These are phyloP conservation scores for Geotrypetes seraphini DNA, from an alignment of 2,797 vertebrate genomes.

Conservation along the genomic window DNA sequence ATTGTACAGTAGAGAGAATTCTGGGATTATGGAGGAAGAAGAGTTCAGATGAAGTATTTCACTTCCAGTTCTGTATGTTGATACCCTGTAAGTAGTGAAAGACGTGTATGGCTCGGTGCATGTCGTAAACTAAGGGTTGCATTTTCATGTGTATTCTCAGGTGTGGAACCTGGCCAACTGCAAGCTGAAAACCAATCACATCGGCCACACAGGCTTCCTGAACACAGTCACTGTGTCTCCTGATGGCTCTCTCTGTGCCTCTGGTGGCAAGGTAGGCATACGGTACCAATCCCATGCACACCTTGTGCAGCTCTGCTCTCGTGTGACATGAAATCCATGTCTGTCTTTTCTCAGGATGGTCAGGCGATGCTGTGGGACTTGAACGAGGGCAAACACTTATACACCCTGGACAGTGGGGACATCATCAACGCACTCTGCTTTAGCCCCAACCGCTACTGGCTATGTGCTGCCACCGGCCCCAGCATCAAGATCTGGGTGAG, in stretches of 20 bases:
- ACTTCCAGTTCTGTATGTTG: too few relatives aligned
- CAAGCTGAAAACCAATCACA: conserved; percentile 97
- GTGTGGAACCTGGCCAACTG: conserved; percentile 96
- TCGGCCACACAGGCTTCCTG: conserved; percentile 89
- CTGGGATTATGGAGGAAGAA: too few relatives aligned
- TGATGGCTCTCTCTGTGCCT: conserved; percentile 92
- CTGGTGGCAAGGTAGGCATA: conserved; percentile 79
- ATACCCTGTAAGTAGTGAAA: too few relatives aligned
- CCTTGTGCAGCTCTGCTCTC: too few relatives aligned
- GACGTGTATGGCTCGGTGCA: too few relatives aligned
- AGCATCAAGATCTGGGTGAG: conserved; percentile 97
- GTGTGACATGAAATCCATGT: too few relatives aligned
- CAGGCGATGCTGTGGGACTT: conserved; percentile 97
- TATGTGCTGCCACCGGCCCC: conserved; percentile 89
- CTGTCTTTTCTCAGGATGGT: conserved; percentile 60
- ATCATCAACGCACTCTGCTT: conserved; percentile 92
- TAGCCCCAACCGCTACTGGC: conserved; percentile 96
- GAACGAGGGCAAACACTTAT: conserved; percentile 94
- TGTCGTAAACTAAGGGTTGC: too few relatives aligned
- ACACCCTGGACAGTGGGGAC: conserved; percentile 90
- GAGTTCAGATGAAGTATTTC: too few relatives aligned
- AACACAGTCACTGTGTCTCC: conserved; percentile 94
- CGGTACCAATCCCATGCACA: too few relatives aligned
- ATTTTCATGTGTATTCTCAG: conserved; percentile 27
- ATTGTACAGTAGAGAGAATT: too few relatives aligned